phyloP scores from a whole-genome alignment of 1,140 invertebrate species.

The Lerema accius region DNA sequence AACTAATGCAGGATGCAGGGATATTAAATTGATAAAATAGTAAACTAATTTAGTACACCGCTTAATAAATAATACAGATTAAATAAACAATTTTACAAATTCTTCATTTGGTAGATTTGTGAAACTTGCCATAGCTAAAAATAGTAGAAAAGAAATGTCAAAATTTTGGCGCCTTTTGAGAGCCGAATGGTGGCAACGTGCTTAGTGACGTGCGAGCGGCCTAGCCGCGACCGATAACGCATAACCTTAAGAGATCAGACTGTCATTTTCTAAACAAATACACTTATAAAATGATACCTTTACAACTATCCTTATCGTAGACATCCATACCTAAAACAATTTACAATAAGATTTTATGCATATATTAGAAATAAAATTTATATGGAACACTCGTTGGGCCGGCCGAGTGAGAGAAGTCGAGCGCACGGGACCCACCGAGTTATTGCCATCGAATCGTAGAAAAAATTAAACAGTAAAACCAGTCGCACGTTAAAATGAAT shows the following conservation, averaged over 20 bases:
- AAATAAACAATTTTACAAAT: no score
- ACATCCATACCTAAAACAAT: conserved; percentile 78
- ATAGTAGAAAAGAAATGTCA: background rate
- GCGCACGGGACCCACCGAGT: conserved; percentile 34
- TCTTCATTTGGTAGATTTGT: no score
- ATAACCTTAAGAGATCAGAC: conserved; percentile 79
- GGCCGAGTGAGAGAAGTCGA: conserved; percentile 40
- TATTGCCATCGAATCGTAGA: conserved; percentile 34
- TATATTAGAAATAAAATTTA: conserved; percentile 39
- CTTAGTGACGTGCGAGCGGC: conserved; percentile 37
- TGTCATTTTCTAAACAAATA: conserved; percentile 77
- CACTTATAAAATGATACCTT: conserved; percentile 68
- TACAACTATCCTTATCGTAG: conserved; percentile 74
- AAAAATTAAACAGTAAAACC: conserved; percentile 54
- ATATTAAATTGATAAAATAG: no score
- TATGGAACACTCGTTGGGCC: conserved; percentile 43
- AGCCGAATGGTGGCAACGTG: conserved; percentile 28
- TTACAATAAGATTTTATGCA: conserved; percentile 64
- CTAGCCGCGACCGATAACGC: conserved; percentile 49
- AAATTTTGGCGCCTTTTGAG: conserved; percentile 39
- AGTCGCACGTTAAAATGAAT: conserved; percentile 71
- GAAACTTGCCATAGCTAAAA: background rate
- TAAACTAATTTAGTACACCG: no score
- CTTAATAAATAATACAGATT: no score
- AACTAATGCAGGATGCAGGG: no score